phyloP scores from a whole-genome alignment of 2,888 invertebrate species.

The Sinelater perroti region DNA sequence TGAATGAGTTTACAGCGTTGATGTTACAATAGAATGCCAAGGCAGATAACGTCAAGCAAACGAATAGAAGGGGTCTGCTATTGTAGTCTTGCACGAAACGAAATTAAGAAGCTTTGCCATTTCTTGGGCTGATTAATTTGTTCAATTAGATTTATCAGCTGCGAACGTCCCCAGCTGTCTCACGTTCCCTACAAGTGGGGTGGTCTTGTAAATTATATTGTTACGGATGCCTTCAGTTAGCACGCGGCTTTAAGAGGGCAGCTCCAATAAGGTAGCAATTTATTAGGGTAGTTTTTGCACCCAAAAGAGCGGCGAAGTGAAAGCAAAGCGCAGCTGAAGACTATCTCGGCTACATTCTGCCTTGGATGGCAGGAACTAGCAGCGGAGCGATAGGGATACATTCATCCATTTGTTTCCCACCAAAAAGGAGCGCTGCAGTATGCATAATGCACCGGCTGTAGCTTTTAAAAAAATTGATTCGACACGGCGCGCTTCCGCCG shows the following conservation, averaged over 20 bases:
- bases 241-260: conserved; percentile 8
- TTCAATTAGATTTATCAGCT: conserved; percentile 2
- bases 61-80: no score
- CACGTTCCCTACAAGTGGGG: no score
- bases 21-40: no score
- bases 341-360: no score
- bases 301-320: neutral
- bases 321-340: neutral
- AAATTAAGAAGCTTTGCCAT: no score
- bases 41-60: no score
- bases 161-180: no score
- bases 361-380: neutral
- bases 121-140: no score
- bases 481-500: conserved; percentile 40
- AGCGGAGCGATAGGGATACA: no score
- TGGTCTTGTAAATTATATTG: neutral
- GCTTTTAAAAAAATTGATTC: conserved; percentile 49
- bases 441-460: conserved; percentile 41
- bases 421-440: neutral
- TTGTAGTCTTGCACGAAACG: no score
- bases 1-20: no score
- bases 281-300: neutral
- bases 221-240: neutral
- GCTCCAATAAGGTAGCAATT: conserved; percentile 11
- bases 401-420: conserved; percentile 12